Percentiles rank a stretch among this genome's conserved stretches.
phyloP scores from a whole-genome alignment of 2,797 vertebrate genomes.

The Zalophus californianus region DNA sequence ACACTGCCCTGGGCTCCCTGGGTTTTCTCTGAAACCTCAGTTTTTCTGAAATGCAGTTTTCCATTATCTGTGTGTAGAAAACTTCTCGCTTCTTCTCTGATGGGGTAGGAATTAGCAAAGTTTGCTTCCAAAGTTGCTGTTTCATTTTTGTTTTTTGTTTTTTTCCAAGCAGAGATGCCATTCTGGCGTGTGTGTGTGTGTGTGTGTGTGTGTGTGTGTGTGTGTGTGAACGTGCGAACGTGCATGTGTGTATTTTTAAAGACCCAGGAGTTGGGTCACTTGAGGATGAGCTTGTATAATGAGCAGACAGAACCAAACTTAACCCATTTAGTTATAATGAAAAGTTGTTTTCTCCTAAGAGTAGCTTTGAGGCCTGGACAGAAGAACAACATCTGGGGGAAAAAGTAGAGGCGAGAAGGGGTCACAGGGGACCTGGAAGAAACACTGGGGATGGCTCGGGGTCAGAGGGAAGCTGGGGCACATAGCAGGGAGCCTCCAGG shows the following conservation, averaged over 20 bases:
- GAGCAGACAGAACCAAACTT: conserved; percentile 34
- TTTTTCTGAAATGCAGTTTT: conserved; percentile 29
- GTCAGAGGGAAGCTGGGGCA: not conserved
- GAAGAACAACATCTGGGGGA: not conserved
- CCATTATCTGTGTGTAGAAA: not conserved
- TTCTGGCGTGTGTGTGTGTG: not conserved
- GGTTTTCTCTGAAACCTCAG: not conserved
- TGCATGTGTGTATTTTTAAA: not conserved
- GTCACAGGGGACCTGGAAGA: not conserved
- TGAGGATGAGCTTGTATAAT: not conserved
- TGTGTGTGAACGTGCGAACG: not conserved
- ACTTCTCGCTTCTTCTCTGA: not conserved
- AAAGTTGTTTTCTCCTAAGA: conserved; percentile 8
- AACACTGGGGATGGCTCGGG: not conserved
- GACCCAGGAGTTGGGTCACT: not conserved
- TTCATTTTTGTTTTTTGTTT: not conserved
- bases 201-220: not conserved
- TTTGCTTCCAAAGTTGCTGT: not conserved
- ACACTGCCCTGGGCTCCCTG: not conserved
- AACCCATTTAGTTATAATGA: conserved; percentile 44
- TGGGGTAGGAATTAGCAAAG: conserved; percentile 10
- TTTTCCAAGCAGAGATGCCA: not conserved
- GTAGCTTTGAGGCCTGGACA: not conserved
- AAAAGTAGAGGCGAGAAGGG: not conserved
- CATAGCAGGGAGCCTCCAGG: not conserved